Conservation (phyloP, 2,888 invertebrate genomes). For the Fabriciana adippe region DNA sequence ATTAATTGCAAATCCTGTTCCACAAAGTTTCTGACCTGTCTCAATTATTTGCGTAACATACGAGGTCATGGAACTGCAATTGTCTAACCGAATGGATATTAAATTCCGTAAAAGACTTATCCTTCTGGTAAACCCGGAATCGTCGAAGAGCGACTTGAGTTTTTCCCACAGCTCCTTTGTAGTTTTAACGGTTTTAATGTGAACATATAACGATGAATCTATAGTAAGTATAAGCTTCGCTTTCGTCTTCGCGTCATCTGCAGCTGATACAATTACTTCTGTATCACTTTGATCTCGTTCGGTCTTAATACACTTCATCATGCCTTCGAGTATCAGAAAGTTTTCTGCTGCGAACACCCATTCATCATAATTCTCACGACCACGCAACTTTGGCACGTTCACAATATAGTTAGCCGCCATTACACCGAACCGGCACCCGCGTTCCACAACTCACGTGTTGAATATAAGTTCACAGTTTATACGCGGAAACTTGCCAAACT, state of each 20-base stretch:
- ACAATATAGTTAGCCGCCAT: no score
- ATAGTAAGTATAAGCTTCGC: not conserved
- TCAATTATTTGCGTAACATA: constrained; percentile 18
- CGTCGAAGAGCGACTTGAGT: no score
- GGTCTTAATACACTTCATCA: constrained; percentile 15
- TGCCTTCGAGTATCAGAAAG: constrained; percentile 23
- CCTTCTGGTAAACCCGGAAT: no score
- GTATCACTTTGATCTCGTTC: not conserved
- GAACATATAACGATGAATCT: constrained; percentile 7
- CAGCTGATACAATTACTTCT: not conserved
- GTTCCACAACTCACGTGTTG: no score
- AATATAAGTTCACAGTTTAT: no score
- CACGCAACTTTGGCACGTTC: no score
- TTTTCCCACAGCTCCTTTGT: no score
- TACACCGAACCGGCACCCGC: no score
- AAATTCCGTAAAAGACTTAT: constrained; percentile 13
- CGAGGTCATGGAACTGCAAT: constrained; percentile 11
- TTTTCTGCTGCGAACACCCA: constrained; percentile 5
- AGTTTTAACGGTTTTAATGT: constrained; percentile 1
- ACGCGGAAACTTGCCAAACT: no score
- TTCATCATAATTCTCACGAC: not conserved
- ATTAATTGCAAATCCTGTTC: no score
- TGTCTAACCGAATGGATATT: constrained; percentile 11
- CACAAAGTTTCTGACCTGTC: constrained; percentile 13
- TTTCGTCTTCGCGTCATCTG: constrained; percentile 20